phyloP scores from a whole-genome alignment of 2,888 invertebrate genomes.

The Lasioglossum lativentre region DNA sequence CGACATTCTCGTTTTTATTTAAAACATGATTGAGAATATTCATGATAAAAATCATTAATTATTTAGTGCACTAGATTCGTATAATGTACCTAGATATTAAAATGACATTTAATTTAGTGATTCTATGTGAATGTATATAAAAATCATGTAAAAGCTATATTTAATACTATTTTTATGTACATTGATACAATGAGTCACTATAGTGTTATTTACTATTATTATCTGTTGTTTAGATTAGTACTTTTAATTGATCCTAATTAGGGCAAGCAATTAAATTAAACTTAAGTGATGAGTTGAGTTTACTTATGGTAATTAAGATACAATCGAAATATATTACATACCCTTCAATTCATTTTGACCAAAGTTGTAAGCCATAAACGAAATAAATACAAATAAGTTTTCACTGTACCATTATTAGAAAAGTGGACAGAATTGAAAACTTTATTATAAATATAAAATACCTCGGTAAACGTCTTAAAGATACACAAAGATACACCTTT shows the following conservation, averaged over 20 bases:
- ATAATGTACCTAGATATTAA: constrained; percentile 6
- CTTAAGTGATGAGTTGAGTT: constrained; percentile 17
- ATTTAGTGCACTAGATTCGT: constrained; percentile 28
- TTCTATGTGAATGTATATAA: constrained; percentile 31
- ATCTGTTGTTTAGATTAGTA: constrained; percentile 19
- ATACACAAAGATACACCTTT: constrained; percentile 20
- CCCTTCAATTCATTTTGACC: constrained; percentile 66
- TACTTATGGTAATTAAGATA: constrained; percentile 21
- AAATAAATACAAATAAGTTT: constrained; percentile 52
- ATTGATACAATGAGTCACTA: constrained; percentile 18
- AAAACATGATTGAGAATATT: constrained; percentile 15
- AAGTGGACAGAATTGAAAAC: constrained; percentile 47
- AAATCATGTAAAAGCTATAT: background rate
- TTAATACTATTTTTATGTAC: constrained; percentile 35
- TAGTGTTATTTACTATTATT: constrained; percentile 18
- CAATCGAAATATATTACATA: constrained; percentile 35
- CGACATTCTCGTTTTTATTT: constrained; percentile 14
- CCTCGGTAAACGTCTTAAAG: constrained; percentile 61
- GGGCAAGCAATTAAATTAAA: constrained; percentile 29
- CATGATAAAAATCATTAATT: constrained; percentile 19
- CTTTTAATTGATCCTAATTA: constrained; percentile 33
- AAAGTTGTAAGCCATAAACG: constrained; percentile 66
- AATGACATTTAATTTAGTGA: constrained; percentile 19
- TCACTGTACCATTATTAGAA: constrained; percentile 45
- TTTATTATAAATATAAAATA: constrained; percentile 67